Base-by-base conservation (phyloP, 1,140 invertebrate genomes). In the Vanessa atalanta region DNA sequence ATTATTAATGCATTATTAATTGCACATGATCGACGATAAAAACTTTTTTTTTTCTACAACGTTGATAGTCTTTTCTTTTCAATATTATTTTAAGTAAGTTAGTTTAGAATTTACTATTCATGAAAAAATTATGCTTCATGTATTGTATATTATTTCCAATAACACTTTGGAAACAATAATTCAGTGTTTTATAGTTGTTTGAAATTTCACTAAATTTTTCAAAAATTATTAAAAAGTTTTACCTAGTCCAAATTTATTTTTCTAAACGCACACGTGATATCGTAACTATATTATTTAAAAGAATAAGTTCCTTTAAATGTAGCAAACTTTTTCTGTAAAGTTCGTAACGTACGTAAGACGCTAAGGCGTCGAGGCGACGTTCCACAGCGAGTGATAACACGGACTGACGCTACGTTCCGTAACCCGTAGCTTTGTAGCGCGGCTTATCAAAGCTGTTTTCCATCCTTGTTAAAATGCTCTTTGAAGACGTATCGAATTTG, bases 331-430 rank as follows among this genome's bases (percentile, higher is more conserved):
- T 16, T 6, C 3, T 15, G 47, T 20, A 55, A 48, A 50, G 43
- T 63, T 63, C 47, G 69, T 51, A 57, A 16, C 57, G 12, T 2
- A 13, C 26, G 37, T 43, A 43, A 43, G 13, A 15, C 48, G 66
- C 14, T 51, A 14, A n/a, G 13, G 31, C 50, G 51, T n/a, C 66
- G 50, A 53, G 7, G 50, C 65, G 65, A 26, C 66, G 53, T 60
- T 51, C 43, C 53, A 11, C 37, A 16, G 14, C 66, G 53, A n/a
- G 31, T 57, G 53, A 69, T 60, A 47, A 69, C 51, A 23, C 16
- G 15, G 60, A 70, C 60, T 64, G 57, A 50, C 53, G 53, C 60
- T 70, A 61, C 68, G 47, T 13, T 69, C 65, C 55, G 55, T 55
- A 69, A 37, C 66, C 47, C 53, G 66, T 57, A 57, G 53, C 20